Evolutionary conservation across 2,797 vertebrate genomes (phyloP).

Genomic region (Nyctalus aviator): DNA sequence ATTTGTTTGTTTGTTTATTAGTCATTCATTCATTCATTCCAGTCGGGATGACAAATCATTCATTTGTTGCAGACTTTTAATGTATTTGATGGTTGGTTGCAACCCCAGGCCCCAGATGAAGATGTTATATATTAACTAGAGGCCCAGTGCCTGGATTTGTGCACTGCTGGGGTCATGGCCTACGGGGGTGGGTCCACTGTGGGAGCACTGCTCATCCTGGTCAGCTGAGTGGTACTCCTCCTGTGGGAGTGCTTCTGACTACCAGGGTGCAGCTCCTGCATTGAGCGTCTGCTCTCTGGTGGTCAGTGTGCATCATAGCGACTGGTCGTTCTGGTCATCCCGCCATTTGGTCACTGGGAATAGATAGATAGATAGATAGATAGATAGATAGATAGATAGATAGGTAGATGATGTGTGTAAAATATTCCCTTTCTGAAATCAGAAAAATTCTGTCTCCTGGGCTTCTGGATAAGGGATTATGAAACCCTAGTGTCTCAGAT

Average conservation of each 20-base stretch:
- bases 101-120: neutral
- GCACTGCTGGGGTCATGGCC: no score
- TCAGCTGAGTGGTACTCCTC: no score
- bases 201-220: no score
- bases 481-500: conserved; percentile 39
- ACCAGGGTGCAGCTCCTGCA: no score
- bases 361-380: neutral
- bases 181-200: no score
- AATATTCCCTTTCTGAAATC: conserved; percentile 58
- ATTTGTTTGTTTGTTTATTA: neutral
- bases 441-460: conserved; percentile 14
- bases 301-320: no score
- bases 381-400: no score
- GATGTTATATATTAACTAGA: neutral
- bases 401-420: neutral
- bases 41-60: neutral
- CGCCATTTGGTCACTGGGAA: no score
- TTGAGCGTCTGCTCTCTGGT: no score
- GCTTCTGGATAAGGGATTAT: conserved; percentile 29
- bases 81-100: neutral
- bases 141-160: no score
- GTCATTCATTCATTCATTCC: neutral
- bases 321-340: no score
- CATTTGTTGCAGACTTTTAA: conserved; percentile 53
- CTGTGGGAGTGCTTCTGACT: no score